Evolutionary conservation across 2,797 vertebrate genomes (phyloP), one percentile per base, ranked within the genome.

Genomic region (Pogonophryne albipinna): DNA sequence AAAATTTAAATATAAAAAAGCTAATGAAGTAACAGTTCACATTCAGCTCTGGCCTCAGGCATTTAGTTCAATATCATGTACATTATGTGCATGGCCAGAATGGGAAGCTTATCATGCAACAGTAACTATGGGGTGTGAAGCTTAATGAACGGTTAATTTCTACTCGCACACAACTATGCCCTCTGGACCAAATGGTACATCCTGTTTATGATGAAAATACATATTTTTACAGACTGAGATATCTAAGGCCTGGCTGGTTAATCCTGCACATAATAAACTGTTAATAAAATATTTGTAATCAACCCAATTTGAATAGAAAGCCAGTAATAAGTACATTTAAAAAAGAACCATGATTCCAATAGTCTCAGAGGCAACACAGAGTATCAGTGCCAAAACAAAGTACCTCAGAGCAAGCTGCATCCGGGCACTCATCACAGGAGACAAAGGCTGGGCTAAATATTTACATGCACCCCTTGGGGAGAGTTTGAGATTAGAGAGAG

Each of bases 381-480:
- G 53, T 59, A 15, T 9, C 50, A 52, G 60, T 67, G 70, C 42
- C 45, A 76, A 71, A 69, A 73, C 45, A 47, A 58, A 71, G 71
- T 65, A 59, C 79, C 58, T 65, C 41, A 38, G 70, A 77, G 71
- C 69, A 55, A 47, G 68, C 74, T 71, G 71, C 72, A 84, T 82
- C 77, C 52, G 19, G 71, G 84, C 71, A 68, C 76, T 73, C 67
- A 63, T 83, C 81, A 71, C 19, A 59, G 60, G 34, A 86, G 87
- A 89, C 86, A 85, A 87, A 84, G 67, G 73, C 73, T 56, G 60
- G 77, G 82, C 79, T 86, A 62, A 79, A 88, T 87, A 90, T 93
- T 92, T 87, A 90, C 87, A 90, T 83, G 60, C 74, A 84, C 61
- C 84, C 87, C 83, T 66, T 57, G 63, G 83, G 76, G 85, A 87